Evolutionary conservation across 2,888 invertebrate species (phyloP), one percentile per base, ranked within the genome.

Genomic region (Hyposoter dolosus): DNA sequence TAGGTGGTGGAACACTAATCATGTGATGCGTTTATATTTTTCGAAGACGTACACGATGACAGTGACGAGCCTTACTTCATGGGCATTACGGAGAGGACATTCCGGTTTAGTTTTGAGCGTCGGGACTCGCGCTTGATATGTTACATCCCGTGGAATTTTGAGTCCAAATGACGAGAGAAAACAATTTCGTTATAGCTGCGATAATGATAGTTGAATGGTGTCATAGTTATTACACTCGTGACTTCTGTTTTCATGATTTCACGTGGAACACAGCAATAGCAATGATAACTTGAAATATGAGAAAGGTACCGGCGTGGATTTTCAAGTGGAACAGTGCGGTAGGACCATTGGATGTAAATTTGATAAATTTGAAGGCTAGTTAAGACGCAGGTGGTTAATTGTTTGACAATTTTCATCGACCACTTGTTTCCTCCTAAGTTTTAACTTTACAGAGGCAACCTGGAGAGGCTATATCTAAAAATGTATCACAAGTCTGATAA

Each of bases 1-100:
- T 78, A 83, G 65, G 47, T 28, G 71, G 50, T 53, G 17, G 56
- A 79, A 69, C 78, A 72, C 71, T 35, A 71, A 66, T 69, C 43
- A 50, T 40, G 28, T 60, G 40, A 28, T 47, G 28, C 28, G 3
- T 19, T 19, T 65, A 23, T 63, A 75, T n/a, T 28, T 60, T 15
- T 60, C 15, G 0, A 28, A 60, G 28, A 28, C 9, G 5, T 28
- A 28, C 28, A 60, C 28, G 15, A 60, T 60, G 15, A 6, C 28
- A 28, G 28, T 28, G 56, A 23, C 23, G 19, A 15, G 23, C 2
- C 3, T 12, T 56, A 56, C 12, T 56, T 4, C 0, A 28, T 9
- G 10, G 12, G 12, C 56, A 23, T 56, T 3, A 56, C 23, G 56
- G 12, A 6, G 28, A 6, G 28, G 28, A 12, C 28, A 60, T 60